These are phyloP conservation scores for Acrocephalus kingi DNA, from an alignment of 2,113 vertebrate genomes.

Conservation along the genomic window DNA sequence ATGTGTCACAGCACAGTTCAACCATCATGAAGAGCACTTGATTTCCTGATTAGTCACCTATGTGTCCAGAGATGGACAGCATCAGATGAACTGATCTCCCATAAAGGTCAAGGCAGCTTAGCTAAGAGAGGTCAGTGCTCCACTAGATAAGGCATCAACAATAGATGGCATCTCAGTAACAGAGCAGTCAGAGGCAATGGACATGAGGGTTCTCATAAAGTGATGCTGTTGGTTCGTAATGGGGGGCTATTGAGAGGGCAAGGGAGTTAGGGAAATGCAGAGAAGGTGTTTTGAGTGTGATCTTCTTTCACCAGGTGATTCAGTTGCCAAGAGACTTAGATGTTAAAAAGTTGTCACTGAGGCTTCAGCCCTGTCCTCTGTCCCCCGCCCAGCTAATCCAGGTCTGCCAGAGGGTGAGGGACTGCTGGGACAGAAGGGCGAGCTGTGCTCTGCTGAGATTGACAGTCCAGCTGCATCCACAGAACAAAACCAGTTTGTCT, in stretches of 20 bases:
- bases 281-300: background rate
- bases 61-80: background rate
- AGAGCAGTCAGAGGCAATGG: background rate
- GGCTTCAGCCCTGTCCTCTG: background rate
- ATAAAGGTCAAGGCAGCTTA: background rate
- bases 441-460: background rate
- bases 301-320: background rate
- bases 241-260: background rate
- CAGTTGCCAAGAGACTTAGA: background rate
- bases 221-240: background rate
- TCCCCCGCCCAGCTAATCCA: background rate
- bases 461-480: constrained; percentile 46
- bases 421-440: background rate
- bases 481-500: constrained; percentile 58
- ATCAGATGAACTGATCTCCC: background rate
- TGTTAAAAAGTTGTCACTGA: background rate
- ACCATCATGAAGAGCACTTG: background rate
- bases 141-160: background rate
- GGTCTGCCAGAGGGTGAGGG: background rate
- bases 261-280: background rate
- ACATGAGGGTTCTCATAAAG: background rate
- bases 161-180: background rate
- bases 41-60: background rate
- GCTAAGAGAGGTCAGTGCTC: background rate
- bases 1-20: background rate